A percentile compares a stretch with the other conserved stretches of the same genome.
Conservation (phyloP, 2,797 vertebrate genomes). For the Sebastes kiyomatsui region DNA sequence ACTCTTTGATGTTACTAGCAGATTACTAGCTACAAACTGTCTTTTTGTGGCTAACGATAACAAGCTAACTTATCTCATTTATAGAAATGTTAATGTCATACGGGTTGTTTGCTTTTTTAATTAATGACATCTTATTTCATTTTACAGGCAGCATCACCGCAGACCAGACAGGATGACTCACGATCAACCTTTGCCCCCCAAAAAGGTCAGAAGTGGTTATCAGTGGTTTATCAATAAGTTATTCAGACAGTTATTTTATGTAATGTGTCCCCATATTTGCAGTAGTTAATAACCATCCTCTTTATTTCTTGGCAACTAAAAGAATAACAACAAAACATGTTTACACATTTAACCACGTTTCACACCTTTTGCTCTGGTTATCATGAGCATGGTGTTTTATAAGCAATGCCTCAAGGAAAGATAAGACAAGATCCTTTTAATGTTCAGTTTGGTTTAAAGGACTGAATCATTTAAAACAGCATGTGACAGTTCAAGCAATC, state of each 20-base stretch:
- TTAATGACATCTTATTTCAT: too few species aligned
- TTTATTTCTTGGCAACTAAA: too few species aligned
- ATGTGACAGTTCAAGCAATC: not conserved
- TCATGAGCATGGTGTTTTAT: not conserved
- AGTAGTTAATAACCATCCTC: too few species aligned
- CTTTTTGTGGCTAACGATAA: not conserved
- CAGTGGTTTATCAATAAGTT: not conserved
- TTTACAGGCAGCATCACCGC: not conserved
- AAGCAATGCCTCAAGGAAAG: too few species aligned
- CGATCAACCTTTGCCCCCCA: not conserved
- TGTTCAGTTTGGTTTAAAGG: not conserved
- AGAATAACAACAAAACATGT: too few species aligned
- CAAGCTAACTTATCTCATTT: not conserved
- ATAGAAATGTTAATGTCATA: too few species aligned
- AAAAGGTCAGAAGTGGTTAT: too few species aligned
- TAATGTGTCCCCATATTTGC: too few species aligned
- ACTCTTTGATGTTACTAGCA: too few species aligned
- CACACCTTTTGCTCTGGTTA: too few species aligned
- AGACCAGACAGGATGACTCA: not conserved
- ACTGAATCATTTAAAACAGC: not conserved
- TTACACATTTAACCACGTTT: too few species aligned
- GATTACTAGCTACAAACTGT: too few species aligned
- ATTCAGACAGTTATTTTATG: not conserved
- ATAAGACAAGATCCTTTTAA: not conserved
- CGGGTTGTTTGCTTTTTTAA: not conserved